Percentiles rank a stretch among this genome's conserved stretches.
These are phyloP conservation scores for Rachycentron canadum DNA, from an alignment of 2,797 vertebrate genomes.

Conservation along the genomic window DNA sequence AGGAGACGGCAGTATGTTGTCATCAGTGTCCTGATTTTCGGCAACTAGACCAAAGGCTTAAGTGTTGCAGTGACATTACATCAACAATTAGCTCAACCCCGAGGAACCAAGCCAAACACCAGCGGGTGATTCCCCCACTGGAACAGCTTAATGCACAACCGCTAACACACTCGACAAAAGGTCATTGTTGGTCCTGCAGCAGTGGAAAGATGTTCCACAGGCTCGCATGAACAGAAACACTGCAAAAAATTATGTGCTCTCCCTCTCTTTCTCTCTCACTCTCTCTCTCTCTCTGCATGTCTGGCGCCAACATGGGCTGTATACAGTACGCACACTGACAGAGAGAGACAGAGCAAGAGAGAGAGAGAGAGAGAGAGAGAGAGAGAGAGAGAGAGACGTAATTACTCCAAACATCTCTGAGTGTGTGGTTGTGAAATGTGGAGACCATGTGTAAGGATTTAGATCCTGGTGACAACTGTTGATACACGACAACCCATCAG, in stretches of 20 bases:
- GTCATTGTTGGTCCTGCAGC: conserved; percentile 66
- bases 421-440: conserved; percentile 76
- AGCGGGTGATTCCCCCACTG: conserved; percentile 73
- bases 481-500: conserved; percentile 64
- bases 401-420: conserved; percentile 68
- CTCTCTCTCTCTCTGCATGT: not conserved
- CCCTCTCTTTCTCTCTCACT: conserved; percentile 5
- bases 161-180: conserved; percentile 67
- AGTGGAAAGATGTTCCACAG: conserved; percentile 68
- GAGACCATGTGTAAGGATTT: conserved; percentile 81
- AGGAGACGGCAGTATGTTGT: conserved; percentile 32
- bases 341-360: too few relatives aligned
- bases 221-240: conserved; percentile 51
- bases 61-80: conserved; percentile 71
- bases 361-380: conserved; percentile 9
- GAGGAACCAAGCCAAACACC: conserved; percentile 63
- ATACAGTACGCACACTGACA: conserved; percentile 41
- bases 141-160: conserved; percentile 64
- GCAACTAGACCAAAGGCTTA: conserved; percentile 43
- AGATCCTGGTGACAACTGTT: conserved; percentile 74
- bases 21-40: conserved; percentile 35
- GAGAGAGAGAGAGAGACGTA: conserved; percentile 35
- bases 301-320: conserved; percentile 36
- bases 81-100: conserved; percentile 76
- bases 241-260: conserved; percentile 32